Evolutionary conservation across 1,140 invertebrate genomes (phyloP).

Genomic region (Pogonus chalceus): DNA sequence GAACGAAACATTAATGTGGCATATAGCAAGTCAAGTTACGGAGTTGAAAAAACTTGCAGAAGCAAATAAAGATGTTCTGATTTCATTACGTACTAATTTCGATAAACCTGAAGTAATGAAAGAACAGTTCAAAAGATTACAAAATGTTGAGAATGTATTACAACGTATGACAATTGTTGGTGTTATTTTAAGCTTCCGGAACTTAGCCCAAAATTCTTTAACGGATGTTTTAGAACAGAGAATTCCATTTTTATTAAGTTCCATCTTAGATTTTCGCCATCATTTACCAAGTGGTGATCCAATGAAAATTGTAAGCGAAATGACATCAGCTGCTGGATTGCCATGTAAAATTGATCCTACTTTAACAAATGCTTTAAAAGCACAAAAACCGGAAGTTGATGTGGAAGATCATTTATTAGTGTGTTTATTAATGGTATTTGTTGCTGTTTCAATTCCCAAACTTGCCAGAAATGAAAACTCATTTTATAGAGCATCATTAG

Average conservation of each 20-base stretch:
- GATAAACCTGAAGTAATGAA: constrained; percentile 98
- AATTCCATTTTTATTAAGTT: constrained; percentile 94
- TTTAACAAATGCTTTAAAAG: constrained; percentile 74
- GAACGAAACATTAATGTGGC: constrained; percentile 96
- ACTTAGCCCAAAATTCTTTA: constrained; percentile 85
- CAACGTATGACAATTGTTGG: constrained; percentile 97
- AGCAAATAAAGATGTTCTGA: constrained; percentile 84
- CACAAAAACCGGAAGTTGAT: constrained; percentile 79
- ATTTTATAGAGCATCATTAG: constrained; percentile 81
- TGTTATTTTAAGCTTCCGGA: constrained; percentile 90
- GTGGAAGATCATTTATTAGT: constrained; percentile 86
- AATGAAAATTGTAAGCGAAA: constrained; percentile 88
- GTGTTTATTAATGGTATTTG: constrained; percentile 96
- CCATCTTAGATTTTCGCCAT: constrained; percentile 89
- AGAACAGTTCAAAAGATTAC: constrained; percentile 85
- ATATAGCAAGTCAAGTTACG: constrained; percentile 93
- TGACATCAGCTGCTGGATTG: constrained; percentile 92
- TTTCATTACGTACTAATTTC: constrained; percentile 87
- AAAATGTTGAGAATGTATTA: constrained; percentile 86
- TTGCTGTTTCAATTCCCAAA: constrained; percentile 94
- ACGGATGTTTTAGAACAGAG: constrained; percentile 88
- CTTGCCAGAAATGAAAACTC: constrained; percentile 85
- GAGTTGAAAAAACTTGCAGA: constrained; percentile 92
- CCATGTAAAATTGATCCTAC: constrained; percentile 91
- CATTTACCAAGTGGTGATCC: constrained; percentile 84